phyloP scores from a whole-genome alignment of 37 sponge, comb jelly and placozoan species.

The Oscarella lobularis region DNA sequence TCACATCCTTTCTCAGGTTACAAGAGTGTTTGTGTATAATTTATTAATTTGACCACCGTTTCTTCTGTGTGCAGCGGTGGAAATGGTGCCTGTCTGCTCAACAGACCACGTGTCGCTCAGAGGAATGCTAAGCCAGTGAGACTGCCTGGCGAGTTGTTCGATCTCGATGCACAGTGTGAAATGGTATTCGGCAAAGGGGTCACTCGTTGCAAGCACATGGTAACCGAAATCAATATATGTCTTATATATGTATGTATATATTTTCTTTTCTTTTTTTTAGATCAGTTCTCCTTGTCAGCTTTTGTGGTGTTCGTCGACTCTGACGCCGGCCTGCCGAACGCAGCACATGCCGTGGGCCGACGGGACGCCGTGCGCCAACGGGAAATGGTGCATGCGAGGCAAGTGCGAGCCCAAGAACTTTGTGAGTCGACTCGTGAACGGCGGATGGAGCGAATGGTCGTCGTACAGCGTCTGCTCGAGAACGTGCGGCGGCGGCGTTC shows the following conservation, averaged over 20 bases:
- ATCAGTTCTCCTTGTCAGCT: too few species aligned
- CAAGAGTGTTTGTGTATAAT: neutral
- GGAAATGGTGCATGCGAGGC: neutral
- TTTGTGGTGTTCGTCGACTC: too few species aligned
- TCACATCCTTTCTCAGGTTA: constrained; percentile 16
- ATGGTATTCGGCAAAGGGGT: neutral
- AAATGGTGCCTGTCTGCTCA: neutral
- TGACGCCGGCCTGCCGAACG: neutral
- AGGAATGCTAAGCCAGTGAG: neutral
- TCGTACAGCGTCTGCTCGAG: neutral
- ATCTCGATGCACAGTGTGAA: neutral
- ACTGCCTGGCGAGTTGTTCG: neutral
- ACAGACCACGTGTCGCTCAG: neutral
- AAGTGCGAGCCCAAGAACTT: neutral
- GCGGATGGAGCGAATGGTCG: neutral
- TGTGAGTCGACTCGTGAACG: neutral
- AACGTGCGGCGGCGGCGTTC: neutral
- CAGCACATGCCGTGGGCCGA: neutral
- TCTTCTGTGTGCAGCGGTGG: neutral
- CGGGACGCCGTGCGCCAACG: neutral
- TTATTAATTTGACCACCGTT: too few species aligned
- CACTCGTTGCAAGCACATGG: neutral
- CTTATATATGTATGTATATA: too few species aligned
- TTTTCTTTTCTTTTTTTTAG: too few species aligned
- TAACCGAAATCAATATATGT: too few species aligned